Evolutionary conservation across 2,113 vertebrate genomes (phyloP), one percentile per base, ranked within the genome.

Genomic region (Naja naja): DNA sequence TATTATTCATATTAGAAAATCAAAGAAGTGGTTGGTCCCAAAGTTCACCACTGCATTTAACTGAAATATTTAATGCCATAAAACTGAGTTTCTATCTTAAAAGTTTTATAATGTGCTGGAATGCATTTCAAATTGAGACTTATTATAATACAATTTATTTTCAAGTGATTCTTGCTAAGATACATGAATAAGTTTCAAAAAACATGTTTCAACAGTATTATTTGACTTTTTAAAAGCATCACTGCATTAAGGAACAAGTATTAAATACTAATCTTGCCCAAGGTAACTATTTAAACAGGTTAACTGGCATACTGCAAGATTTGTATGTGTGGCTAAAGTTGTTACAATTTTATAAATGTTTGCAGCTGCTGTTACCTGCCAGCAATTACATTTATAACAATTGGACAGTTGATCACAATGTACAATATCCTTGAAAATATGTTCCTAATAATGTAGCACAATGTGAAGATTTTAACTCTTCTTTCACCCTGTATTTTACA

Each of bases 371-470:
- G 18, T 91, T 64, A 91, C 5, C 85, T 86, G 64, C 43, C 45
- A 92, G 8, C n/a, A 88, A 55, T 30, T 55, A 87, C 85, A 88
- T 1, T 60, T 0, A 27, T n/a, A 30, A 39, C 2, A 10, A 3
- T 0, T 5, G 30, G 0, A 3, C 14, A 52, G 49, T 74, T 55
- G 81, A 53, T 87, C 58, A 11, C 58, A 58, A 2, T 22, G 5
- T 0, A 45, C 60, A 60, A 27, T 43, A 25, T 52, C 53, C 0
- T 85, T 0, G 1, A 49, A n/a, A 55, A 39, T 0, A 11, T 39
- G 1, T 3, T 53, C 0, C 0, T 25, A 85, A 52, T 54, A 47
- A 27, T 0, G 10, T 0, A 18, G 0, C 0, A 54, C 1, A 0
- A 89, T 6, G 0, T 14, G 6, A n/a, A 34, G 22, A 43, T 93